Percentiles rank a stretch among this genome's conserved stretches.
Evolutionary conservation across 2,113 vertebrate species (phyloP).

Genomic region (Sterrhoptilus dennistouni): DNA sequence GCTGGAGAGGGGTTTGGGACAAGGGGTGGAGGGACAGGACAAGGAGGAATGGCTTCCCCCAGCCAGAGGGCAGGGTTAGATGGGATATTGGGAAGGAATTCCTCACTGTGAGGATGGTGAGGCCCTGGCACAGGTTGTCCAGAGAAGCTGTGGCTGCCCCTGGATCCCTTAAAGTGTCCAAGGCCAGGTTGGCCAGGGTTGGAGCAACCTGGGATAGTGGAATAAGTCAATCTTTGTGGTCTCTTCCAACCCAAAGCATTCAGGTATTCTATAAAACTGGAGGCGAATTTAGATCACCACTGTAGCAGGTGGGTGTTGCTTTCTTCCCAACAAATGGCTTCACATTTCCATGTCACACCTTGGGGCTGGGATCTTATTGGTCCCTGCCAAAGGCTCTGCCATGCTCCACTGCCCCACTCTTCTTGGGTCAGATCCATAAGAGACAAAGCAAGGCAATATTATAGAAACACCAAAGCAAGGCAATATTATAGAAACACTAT

Average conservation of each 20-base stretch:
- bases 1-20: background rate
- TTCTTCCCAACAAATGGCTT: background rate
- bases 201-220: background rate
- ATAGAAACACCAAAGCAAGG: background rate
- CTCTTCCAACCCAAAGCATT: background rate
- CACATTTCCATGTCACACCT: background rate
- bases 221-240: background rate
- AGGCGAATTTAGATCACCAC: background rate
- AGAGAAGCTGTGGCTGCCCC: background rate
- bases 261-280: background rate
- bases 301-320: background rate
- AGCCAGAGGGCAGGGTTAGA: rapidly evolving
- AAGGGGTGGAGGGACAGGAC: background rate
- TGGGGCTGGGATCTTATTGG: background rate
- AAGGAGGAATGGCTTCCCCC: background rate
- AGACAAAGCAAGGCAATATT: background rate
- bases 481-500: background rate
- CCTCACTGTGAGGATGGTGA: rapidly evolving
- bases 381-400: background rate
- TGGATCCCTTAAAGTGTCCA: background rate
- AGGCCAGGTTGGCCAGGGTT: rapidly evolving
- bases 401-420: background rate
- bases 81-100: background rate
- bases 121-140: background rate
- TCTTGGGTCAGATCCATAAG: background rate